Conservation (phyloP, 2,113 vertebrate genomes). For the Ursus arctos region DNA sequence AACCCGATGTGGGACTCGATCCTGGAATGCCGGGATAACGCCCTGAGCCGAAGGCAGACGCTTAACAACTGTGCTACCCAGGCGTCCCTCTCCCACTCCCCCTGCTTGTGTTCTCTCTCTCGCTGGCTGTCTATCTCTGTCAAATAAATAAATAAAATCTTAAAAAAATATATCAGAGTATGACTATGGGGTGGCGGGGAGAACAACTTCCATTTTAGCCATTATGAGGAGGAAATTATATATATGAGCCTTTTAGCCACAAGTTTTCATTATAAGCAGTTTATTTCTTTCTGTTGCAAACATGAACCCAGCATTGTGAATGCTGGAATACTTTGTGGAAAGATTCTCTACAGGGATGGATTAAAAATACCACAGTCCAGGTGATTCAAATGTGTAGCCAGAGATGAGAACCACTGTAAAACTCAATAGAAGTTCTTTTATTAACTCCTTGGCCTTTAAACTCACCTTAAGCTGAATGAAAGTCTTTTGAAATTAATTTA, state of each 20-base stretch:
- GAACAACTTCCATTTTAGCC: background rate
- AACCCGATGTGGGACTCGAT: too few species aligned
- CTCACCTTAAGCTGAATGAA: background rate
- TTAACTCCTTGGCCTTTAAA: constrained; percentile 12
- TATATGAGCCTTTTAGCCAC: background rate
- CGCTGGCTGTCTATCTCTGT: too few species aligned
- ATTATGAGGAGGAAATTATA: background rate
- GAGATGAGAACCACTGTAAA: background rate
- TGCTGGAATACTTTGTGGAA: background rate
- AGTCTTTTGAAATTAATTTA: background rate
- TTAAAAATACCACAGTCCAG: background rate
- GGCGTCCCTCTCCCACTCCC: too few species aligned
- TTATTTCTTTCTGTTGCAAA: background rate
- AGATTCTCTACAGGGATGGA: background rate
- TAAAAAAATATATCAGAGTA: background rate
- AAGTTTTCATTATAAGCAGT: constrained; percentile 5
- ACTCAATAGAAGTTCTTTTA: background rate
- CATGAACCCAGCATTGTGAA: background rate
- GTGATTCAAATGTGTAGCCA: background rate
- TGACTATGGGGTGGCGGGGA: background rate
- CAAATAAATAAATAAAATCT: too few species aligned
- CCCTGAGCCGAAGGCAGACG: too few species aligned
- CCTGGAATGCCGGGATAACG: too few species aligned
- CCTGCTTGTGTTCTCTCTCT: too few species aligned
- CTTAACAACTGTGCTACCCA: too few species aligned